Percentiles rank a stretch among this genome's conserved stretches.
phyloP scores from a whole-genome alignment of 2,113 vertebrate species.

The Ptyas mucosa region DNA sequence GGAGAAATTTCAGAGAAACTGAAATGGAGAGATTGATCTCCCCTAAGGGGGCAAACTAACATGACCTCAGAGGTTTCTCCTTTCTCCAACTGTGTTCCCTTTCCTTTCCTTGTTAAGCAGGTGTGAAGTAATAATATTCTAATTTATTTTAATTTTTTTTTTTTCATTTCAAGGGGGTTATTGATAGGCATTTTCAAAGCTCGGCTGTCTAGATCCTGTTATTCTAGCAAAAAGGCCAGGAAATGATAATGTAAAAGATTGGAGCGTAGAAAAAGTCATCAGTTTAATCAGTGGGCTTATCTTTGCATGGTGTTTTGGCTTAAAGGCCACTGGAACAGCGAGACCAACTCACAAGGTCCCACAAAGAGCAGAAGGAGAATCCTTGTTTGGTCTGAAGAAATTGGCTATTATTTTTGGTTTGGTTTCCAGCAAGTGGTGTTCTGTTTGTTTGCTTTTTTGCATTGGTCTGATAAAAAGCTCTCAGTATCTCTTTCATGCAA shows the following conservation, averaged over 20 bases:
- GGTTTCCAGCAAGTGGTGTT: constrained; percentile 44
- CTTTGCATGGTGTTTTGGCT: neutral
- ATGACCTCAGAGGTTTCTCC: neutral
- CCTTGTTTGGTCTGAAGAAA: constrained; percentile 47
- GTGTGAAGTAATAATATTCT: neutral
- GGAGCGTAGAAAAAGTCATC: neutral
- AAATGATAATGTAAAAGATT: neutral
- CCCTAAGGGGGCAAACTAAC: neutral
- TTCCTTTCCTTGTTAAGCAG: neutral
- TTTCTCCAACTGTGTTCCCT: neutral
- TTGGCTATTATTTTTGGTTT: constrained; percentile 33
- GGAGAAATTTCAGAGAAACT: neutral
- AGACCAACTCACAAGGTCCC: constrained; percentile 14
- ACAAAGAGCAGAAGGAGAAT: neutral
- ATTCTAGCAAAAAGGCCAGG: neutral
- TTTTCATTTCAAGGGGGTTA: neutral
- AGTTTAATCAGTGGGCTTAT: neutral
- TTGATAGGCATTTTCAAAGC: neutral
- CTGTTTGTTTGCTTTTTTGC: constrained; percentile 46
- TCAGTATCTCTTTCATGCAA: constrained; percentile 49
- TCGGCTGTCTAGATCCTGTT: neutral
- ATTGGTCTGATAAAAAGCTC: constrained; percentile 61
- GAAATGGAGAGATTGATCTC: neutral
- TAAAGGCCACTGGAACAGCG: constrained; percentile 34
- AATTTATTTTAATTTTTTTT: neutral